These are phyloP conservation scores for Agraylea sexmaculata DNA, from an alignment of 1,140 invertebrate species.

Conservation along the genomic window DNA sequence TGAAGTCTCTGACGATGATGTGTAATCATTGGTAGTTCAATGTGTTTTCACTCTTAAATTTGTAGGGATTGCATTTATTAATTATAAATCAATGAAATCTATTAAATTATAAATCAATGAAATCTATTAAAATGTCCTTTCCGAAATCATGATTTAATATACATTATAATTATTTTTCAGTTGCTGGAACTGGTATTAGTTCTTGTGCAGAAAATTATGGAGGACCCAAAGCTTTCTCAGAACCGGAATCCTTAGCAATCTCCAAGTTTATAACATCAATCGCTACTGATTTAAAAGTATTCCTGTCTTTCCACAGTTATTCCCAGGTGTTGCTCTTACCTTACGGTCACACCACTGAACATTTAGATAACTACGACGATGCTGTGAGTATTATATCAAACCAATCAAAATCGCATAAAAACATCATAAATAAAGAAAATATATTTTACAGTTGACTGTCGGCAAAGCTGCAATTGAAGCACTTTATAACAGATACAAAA, in stretches of 20 bases:
- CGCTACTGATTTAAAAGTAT: slow-evolving; percentile 30
- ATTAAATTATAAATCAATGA: no score
- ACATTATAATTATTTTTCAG: no score
- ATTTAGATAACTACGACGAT: slow-evolving; percentile 50
- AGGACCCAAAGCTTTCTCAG: slow-evolving; percentile 55
- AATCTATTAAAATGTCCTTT: no score
- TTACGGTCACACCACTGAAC: slow-evolving; percentile 49
- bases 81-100: no score
- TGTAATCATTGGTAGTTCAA: no score
- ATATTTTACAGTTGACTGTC: slow-evolving; percentile 24
- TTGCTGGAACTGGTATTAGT: slow-evolving; percentile 46
- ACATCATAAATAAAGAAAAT: background rate
- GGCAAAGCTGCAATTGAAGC: slow-evolving; percentile 35
- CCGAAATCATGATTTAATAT: no score
- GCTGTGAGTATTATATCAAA: slow-evolving; percentile 34
- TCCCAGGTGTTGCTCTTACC: slow-evolving; percentile 59
- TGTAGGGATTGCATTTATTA: no score
- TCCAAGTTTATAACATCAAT: slow-evolving; percentile 33
- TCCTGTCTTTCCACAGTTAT: slow-evolving; percentile 62
- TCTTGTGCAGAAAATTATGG: slow-evolving; percentile 56
- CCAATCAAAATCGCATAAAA: background rate
- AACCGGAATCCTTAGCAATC: slow-evolving; percentile 50
- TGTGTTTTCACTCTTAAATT: no score
- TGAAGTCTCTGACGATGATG: no score
- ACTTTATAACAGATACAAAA: slow-evolving; percentile 40